Evolutionary conservation across 1,140 invertebrate genomes (phyloP), one percentile per base, ranked within the genome.

Genomic region (Solenopsis invicta): DNA sequence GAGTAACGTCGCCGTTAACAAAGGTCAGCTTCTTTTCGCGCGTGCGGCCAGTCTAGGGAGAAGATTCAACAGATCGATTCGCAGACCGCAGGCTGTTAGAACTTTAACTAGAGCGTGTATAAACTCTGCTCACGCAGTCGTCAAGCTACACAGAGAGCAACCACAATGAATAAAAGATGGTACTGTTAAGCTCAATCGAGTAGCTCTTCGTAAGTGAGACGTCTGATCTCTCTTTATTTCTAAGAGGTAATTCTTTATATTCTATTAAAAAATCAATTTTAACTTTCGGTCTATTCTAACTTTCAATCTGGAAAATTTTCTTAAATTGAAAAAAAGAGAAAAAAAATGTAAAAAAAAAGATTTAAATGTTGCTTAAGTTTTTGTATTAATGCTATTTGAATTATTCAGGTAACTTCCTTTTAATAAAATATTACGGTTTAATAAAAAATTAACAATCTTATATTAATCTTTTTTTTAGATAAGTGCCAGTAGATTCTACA

Each of bases 131-230:
- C 92, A 93, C 92, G 92, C 93, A 93, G 89, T 93, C 91, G 91
- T 92, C 92, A 92, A 92, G 93, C 92, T 88, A 89, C 90, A 91
- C 87, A 91, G 89, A 84, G 88, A 90, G 76, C 91, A 64, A 50
- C 92, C 75, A 89, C 88, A 89, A 93, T 94, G 93, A 94, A 94
- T 94, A 94, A 94, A 93, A 93, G 92, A 94, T 94, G 91, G 85
- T 85, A 84, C 87, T 91, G 88, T 93, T 93, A 92, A 92, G 90
- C 87, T 87, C 89, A 82, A 90, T 91, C 85, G 90, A 85, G 86
- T 85, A 87, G 86, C 89, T 93, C 82, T 85, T 85, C 78, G 71
- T 86, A 91, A 88, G 88, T 86, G 77, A 66, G 59, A 56, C 78
- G 76, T 88, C 89, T 85, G 74, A 85, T 66, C 45, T 85, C 37